These are phyloP conservation scores for Cygnus buccinator DNA, from an alignment of 2,113 vertebrate genomes.

Conservation along the genomic window DNA sequence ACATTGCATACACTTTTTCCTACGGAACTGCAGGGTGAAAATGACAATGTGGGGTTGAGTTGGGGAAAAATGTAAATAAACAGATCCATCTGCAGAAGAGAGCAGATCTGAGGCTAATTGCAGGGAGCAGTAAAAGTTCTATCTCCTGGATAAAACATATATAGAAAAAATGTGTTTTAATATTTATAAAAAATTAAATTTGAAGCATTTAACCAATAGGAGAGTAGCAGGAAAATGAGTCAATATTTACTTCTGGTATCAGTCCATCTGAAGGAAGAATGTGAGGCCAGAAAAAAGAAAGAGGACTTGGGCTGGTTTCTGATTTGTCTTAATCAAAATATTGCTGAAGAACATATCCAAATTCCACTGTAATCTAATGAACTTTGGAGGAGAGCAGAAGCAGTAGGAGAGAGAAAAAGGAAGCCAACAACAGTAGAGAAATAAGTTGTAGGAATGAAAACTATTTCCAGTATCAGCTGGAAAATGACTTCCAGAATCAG, in stretches of 20 bases:
- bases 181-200: neutral
- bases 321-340: neutral
- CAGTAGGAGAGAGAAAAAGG: neutral
- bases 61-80: neutral
- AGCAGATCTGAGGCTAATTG: neutral
- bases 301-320: neutral
- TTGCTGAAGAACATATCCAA: neutral
- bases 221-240: neutral
- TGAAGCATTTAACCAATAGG: neutral
- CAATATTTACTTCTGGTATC: constrained; percentile 37
- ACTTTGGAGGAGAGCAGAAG: neutral
- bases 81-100: neutral
- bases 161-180: neutral
- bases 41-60: neutral
- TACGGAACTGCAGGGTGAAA: neutral
- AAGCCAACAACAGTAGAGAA: neutral
- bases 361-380: neutral
- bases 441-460: constrained; percentile 21
- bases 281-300: constrained; percentile 17
- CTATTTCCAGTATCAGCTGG: neutral
- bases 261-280: constrained; percentile 6
- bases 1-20: neutral
- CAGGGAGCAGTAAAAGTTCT: neutral
- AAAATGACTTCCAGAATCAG: neutral
- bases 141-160: neutral